Base-by-base conservation (phyloP, 2,113 vertebrate species). In the Megaceryle maxima region DNA sequence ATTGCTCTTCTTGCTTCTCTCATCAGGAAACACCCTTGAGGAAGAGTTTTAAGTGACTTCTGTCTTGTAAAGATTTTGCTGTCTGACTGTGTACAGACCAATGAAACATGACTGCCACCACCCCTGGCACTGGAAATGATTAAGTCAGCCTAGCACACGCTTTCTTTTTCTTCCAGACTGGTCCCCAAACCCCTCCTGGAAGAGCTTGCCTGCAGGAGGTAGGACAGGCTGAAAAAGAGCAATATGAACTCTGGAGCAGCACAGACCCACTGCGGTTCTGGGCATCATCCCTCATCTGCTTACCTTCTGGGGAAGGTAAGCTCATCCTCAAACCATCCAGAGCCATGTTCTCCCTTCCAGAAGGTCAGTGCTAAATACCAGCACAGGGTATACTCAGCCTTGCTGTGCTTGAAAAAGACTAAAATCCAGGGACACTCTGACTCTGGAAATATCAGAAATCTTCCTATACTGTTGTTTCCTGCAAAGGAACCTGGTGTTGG, bases 331-430 rank as follows among this genome's bases (percentile, higher is more conserved):
- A 84, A 53, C 51, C 59, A 64, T 1, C 0, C 22, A 37, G 19
- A 74, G 14, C 31, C n/a, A 18, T 63, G 11, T 46, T 56, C n/a
- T 78, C 18, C 16, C 18, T 81, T 69, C 43, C 20, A 25, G n/a
- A 59, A 92, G 73, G 35, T 63, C 50, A n/a, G 66, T 50, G 62
- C 50, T 66, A 50, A 83, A 70, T 1, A 3, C 16, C 44, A 60
- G 51, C 44, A 25, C 83, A 53, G 46, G 16, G 33, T 51, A 8
- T 26, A 39, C 20, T 63, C 28, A n/a, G 64, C 29, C 35, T 74
- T 0, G 0, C 9, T 81, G 4, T 48, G 33, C 41, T 3, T 33
- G 53, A 51, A 26, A 51, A 41, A 16, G n/a, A n/a, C 56, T 79
- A 66, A 85, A 85, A 62, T 76, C 39, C 2, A 1, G 16, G 21